Evolutionary conservation across 2,797 vertebrate species (phyloP), one percentile per base, ranked within the genome.

Genomic region (Hemibagrus guttatus): DNA sequence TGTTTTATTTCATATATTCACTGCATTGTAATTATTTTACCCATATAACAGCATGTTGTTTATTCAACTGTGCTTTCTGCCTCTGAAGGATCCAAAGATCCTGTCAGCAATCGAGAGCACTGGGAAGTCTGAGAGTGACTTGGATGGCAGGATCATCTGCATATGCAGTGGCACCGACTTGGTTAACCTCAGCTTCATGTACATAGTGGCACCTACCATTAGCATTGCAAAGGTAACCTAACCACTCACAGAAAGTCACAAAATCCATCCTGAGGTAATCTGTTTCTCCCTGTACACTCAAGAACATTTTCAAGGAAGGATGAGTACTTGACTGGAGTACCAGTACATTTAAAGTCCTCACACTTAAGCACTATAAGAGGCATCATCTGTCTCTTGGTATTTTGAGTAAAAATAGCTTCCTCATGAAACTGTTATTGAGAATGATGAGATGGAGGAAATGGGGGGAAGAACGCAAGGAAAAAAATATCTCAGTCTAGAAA

Each of bases 101-200:
- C 86, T 99, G 81, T 95, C 96, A 2, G 97, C 97, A 0, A 95
- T 99, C 0, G 98, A 99, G 93, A 94, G 96, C 82, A 91, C 95
- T 49, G 98, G 97, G 81, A 98, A 98, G 91, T 94, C 95, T 0
- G 98, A 99, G 93, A 95, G 95, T 6, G 97, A 99, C 84, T 83
- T 99, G 91, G 98, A 99, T 89, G 97, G 97, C 61, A 96, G 96
- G 85, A 96, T 98, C 89, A 96, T 99, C 86, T 99, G 98, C 88
- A 96, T 99, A 90, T 99, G 98, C 95, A 98, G 97, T 35, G 97
- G 97, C 54, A 97, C 96, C 0, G 98, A 99, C 92, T 95, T 99
- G 92, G 97, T 99, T 91, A 99, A 99, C 95, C 97, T 99, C 91
- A 98, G 95, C 94, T 99, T 98, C 93, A 98, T 97, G 86, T 99